Conservation (phyloP, 1,140 invertebrate genomes). For the Chrysoperla carnea region DNA sequence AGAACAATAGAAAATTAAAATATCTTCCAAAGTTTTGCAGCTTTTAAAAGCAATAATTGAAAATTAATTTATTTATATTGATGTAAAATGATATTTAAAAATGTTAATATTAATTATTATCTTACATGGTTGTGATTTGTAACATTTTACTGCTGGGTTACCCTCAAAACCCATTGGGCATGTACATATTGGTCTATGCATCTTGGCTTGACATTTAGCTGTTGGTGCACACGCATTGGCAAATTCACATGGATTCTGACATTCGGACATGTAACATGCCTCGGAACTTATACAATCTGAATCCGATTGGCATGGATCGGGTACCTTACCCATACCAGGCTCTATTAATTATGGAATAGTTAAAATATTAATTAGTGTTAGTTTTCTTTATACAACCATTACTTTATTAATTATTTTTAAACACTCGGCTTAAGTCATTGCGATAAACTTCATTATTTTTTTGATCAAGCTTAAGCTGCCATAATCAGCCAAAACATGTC, state of each 20-base stretch:
- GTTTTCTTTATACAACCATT: conserved; percentile 3
- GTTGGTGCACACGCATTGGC: conserved; percentile 49
- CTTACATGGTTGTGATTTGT: conserved; percentile 52
- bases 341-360: conserved; percentile 25
- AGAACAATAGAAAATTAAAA: no score
- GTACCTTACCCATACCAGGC: conserved; percentile 42
- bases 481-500: no score
- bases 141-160: conserved; percentile 55
- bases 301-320: conserved; percentile 51
- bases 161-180: conserved; percentile 55
- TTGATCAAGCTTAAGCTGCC: no score
- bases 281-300: conserved; percentile 54
- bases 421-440: no score
- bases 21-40: no score
- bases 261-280: conserved; percentile 53
- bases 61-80: background rate
- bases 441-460: conserved; percentile 3
- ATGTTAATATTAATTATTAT: conserved; percentile 4
- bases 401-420: conserved; percentile 1
- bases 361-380: conserved; percentile 11
- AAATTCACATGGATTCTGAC: conserved; percentile 56
- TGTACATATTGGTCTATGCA: conserved; percentile 59
- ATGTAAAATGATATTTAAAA: no score
- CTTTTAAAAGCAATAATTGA: background rate
- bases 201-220: conserved; percentile 52